A percentile compares a stretch with the other conserved stretches of the same genome.
Conservation (phyloP, 2,888 invertebrate species). For the Nephrotoma flavescens region DNA sequence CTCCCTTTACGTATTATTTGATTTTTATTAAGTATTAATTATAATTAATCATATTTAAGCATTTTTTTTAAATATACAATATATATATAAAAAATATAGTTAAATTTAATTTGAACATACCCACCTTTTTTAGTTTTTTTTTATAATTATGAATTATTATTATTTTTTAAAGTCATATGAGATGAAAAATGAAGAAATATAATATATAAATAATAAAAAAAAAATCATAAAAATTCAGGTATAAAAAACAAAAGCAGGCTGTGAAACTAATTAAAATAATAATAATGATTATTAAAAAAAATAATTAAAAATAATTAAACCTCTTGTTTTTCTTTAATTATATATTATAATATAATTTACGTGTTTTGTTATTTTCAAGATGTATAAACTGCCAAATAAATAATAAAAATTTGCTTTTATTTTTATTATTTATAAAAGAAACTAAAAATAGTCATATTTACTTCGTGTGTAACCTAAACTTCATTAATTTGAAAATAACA, state of each 20-base stretch:
- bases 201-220: conserved; percentile 1
- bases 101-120: background rate
- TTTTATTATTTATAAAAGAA: background rate
- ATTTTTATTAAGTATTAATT: background rate
- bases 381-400: background rate
- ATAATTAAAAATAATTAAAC: background rate
- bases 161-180: conserved; percentile 2
- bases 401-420: background rate
- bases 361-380: background rate
- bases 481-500: background rate
- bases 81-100: background rate
- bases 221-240: conserved; percentile 4
- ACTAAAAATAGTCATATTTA: background rate
- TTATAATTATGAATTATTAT: background rate
- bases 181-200: conserved; percentile 2
- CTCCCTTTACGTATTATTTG: background rate
- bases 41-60: background rate
- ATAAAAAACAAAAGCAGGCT: conserved; percentile 2
- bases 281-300: background rate
- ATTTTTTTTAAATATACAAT: background rate
- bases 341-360: background rate
- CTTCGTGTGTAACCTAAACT: background rate
- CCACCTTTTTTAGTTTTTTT: background rate
- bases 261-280: conserved; percentile 2
- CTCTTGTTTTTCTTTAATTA: background rate